These are phyloP conservation scores for Diadophis punctatus DNA, from an alignment of 2,113 vertebrate genomes.

Conservation along the genomic window DNA sequence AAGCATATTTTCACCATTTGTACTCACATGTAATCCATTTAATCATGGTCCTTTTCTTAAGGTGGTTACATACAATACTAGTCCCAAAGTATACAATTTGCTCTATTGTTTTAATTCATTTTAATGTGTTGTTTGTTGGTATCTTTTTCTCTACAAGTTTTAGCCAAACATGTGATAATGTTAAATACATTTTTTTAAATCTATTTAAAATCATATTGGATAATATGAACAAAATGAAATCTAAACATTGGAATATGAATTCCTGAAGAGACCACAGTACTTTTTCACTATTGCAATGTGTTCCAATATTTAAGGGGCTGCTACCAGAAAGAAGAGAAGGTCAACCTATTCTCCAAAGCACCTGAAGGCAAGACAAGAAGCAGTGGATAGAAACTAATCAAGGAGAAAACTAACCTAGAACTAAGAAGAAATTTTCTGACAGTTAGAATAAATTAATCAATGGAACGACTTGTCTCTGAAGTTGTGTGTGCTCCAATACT, in stretches of 20 bases:
- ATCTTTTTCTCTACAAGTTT: neutral
- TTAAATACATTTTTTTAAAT: no score
- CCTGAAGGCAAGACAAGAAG: neutral
- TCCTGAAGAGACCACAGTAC: neutral
- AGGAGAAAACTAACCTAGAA: neutral
- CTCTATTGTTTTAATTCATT: neutral
- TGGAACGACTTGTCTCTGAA: neutral
- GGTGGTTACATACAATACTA: neutral
- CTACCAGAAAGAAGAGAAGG: neutral
- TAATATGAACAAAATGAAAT: neutral
- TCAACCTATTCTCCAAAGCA: neutral
- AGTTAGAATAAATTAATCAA: neutral
- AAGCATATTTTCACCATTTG: neutral
- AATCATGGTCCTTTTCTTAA: neutral
- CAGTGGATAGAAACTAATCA: neutral
- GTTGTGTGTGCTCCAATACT: neutral
- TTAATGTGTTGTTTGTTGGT: neutral
- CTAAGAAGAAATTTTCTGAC: neutral
- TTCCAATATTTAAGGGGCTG: neutral
- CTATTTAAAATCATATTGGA: neutral
- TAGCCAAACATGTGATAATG: neutral
- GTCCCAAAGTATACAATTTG: neutral
- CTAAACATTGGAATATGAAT: neutral
- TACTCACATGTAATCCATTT: neutral
- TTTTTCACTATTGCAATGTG: neutral